Base-by-base conservation (phyloP, 2,113 vertebrate species). In the Bucco capensis region DNA sequence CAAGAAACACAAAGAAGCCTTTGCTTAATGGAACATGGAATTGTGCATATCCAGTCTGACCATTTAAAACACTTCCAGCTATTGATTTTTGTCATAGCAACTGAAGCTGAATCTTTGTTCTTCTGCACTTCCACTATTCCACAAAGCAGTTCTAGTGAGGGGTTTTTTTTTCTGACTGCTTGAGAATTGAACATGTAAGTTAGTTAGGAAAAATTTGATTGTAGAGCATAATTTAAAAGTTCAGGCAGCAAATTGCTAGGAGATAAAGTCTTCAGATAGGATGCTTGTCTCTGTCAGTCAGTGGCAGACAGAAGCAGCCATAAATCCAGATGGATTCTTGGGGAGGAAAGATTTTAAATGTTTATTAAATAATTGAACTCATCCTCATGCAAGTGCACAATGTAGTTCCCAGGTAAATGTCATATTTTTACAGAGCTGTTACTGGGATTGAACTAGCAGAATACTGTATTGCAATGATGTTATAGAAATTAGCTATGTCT, bases 281-380 rank as follows among this genome's bases (percentile, higher is more conserved):
- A 31, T 80, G 14, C 23, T 79, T 90, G 90, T 80, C 37, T 72
- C 47, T 88, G 57, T 67, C 56, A 33, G 69, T 86, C 75, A 58
- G 46, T 66, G 53, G 33, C 67, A 93, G 35, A 61, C 31, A 64
- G 57, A 80, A 93, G n/a, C 51, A 85, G 14, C 33, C 50, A 54
- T 85, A 93, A 89, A 72, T 90, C 53, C 46, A 83, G 23, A 46
- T 33, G 61, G 69, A n/a, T 89, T 87, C 58, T 60, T 90, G 62
- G 18, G 24, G 28, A 72, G 62, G 40, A 83, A 40, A 81, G 46
- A 54, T 71, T 75, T 79, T 38, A 83, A 73, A 81, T 12, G 19
- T 81, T 86, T 90, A 35, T 78, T 78, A 72, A 92, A 92, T 87
- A 89, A 89, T 61, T 88, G 51, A 88, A 46, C 49, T 90, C 17